phyloP scores from a whole-genome alignment of 1,140 invertebrate species.

The Drosophila tropicalis region DNA sequence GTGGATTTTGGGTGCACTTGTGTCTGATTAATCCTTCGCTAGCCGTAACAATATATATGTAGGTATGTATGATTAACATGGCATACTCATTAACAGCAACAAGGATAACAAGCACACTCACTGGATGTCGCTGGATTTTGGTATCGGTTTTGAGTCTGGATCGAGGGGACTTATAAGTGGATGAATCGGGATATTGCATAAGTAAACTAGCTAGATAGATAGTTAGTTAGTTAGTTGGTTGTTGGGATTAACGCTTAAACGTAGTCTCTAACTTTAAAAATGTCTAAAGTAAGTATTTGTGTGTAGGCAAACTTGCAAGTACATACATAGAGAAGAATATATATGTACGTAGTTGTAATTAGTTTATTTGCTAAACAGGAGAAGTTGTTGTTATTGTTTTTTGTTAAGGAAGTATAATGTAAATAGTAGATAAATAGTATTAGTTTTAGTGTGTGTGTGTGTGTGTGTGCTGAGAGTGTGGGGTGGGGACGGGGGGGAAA shows the following conservation, averaged over 20 bases:
- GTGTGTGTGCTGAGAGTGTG: not conserved
- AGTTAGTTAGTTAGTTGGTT: conserved; percentile 21
- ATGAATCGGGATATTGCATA: not conserved
- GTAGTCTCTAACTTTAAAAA: conserved; percentile 31
- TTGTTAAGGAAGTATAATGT: not conserved
- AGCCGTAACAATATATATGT: not conserved
- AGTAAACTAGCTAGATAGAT: conserved; percentile 30
- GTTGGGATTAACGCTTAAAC: conserved; percentile 24
- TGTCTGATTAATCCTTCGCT: conserved; percentile 7
- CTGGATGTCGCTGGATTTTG: too few relatives aligned
- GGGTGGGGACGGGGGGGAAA: not conserved
- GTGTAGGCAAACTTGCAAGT: conserved; percentile 25
- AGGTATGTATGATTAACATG: not conserved
- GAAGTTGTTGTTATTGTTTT: not conserved
- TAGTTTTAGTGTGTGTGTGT: not conserved
- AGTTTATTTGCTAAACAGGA: not conserved
- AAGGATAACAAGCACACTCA: not conserved
- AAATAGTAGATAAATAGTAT: not conserved
- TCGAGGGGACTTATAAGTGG: not conserved
- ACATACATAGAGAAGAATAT: conserved; percentile 48
- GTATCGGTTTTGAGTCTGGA: not conserved
- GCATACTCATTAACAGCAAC: conserved; percentile 1
- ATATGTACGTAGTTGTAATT: conserved; percentile 33
- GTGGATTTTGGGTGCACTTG: conserved; percentile 1
- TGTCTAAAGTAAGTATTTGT: conserved; percentile 20